A percentile compares a stretch with the other conserved stretches of the same genome.
These are phyloP conservation scores for Morone chrysops DNA, from an alignment of 2,113 vertebrate genomes.

Conservation along the genomic window DNA sequence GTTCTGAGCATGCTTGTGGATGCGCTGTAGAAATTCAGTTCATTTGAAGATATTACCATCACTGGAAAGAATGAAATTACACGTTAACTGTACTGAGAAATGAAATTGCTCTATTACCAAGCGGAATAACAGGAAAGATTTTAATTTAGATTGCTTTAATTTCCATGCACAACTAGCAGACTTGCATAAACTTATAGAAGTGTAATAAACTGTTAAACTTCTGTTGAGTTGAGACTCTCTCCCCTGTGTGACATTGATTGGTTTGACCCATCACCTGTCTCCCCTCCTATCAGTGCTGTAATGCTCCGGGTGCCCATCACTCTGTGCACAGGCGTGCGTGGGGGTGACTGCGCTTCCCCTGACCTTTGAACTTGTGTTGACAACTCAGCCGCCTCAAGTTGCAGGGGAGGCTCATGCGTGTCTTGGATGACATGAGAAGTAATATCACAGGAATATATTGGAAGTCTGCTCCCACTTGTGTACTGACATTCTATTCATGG, in stretches of 20 bases:
- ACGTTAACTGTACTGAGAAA: constrained; percentile 34
- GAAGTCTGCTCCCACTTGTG: neutral
- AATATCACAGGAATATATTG: constrained; percentile 6
- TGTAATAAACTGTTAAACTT: constrained; percentile 11
- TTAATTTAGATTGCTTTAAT: constrained; percentile 61
- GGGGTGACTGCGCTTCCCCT: neutral
- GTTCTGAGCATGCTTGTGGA: constrained; percentile 13
- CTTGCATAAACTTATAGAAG: constrained; percentile 8
- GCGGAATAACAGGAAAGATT: constrained; percentile 39
- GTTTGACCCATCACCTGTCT: constrained; percentile 50
- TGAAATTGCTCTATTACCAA: constrained; percentile 33
- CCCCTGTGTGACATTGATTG: constrained; percentile 41
- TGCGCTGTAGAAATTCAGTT: constrained; percentile 18
- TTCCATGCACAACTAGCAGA: constrained; percentile 23
- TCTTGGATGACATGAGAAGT: constrained; percentile 56
- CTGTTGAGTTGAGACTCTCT: neutral
- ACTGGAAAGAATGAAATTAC: constrained; percentile 43
- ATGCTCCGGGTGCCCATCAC: constrained; percentile 35
- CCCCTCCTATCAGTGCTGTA: constrained; percentile 12
- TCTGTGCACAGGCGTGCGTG: neutral
- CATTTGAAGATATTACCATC: constrained; percentile 27
- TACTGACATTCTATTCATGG: constrained; percentile 9
- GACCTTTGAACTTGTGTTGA: constrained; percentile 72
- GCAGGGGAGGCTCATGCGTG: constrained; percentile 32
- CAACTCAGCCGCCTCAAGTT: constrained; percentile 57